Conservation (phyloP, 2,888 invertebrate species). For the Spatulosminthurus flaviceps region DNA sequence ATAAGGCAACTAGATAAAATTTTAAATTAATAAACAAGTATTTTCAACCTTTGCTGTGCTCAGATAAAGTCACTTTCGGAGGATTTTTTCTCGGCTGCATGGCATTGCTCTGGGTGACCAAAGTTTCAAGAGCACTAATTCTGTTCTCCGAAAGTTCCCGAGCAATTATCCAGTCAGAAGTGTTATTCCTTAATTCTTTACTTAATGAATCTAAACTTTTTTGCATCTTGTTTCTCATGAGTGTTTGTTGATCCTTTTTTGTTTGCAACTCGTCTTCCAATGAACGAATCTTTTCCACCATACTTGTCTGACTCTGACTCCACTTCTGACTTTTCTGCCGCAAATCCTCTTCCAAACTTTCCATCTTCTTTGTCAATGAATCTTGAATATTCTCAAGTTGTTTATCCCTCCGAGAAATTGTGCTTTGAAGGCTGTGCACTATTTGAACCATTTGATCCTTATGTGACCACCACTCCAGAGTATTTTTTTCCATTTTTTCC, state of each 20-base stretch:
- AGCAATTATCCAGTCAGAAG: conserved; percentile 9
- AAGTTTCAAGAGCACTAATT: conserved; percentile 1
- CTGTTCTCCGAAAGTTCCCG: not conserved
- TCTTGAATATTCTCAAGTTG: conserved; percentile 48
- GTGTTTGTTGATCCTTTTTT: conserved; percentile 39
- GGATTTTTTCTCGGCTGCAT: not conserved
- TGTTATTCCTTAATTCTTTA: conserved; percentile 19
- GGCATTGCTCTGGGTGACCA: not conserved
- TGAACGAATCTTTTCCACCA: conserved; percentile 49
- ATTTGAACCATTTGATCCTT: conserved; percentile 45
- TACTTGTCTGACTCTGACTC: conserved; percentile 49
- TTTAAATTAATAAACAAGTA: not conserved
- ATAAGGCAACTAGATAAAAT: too few species aligned
- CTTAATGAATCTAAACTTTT: conserved; percentile 28
- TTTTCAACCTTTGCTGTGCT: not conserved
- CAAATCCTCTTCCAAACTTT: conserved; percentile 50
- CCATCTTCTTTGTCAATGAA: conserved; percentile 48
- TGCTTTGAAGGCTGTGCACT: conserved; percentile 32
- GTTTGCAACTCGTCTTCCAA: conserved; percentile 53
- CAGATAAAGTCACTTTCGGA: not conserved
- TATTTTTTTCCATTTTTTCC: conserved; percentile 44
- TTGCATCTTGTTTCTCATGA: conserved; percentile 34
- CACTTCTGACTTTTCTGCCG: conserved; percentile 48
- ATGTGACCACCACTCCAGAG: conserved; percentile 46
- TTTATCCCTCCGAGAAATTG: conserved; percentile 34